Evolutionary conservation across 2,888 invertebrate species (phyloP).

Genomic region (Eremobia ochroleuca): DNA sequence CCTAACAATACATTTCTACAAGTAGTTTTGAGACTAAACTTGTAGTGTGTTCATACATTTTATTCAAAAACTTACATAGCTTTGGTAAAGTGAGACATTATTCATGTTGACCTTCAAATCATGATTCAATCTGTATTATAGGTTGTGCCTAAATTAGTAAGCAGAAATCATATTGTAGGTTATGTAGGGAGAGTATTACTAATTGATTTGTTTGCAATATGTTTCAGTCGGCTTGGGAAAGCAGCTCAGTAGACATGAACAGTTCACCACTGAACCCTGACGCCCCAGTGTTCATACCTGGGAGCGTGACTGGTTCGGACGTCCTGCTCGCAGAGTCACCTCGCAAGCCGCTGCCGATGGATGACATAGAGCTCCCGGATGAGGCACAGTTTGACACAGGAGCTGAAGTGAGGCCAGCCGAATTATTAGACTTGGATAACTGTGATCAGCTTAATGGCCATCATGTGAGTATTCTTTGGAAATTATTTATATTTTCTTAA

Average conservation of each 20-base stretch:
- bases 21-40: background rate
- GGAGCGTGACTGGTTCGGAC: slow-evolving; percentile 88
- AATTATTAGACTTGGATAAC: slow-evolving; percentile 89
- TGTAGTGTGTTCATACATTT: background rate
- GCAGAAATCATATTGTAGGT: slow-evolving; percentile 33
- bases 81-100: slow-evolving; percentile 19
- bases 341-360: slow-evolving; percentile 92
- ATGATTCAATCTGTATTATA: slow-evolving; percentile 59
- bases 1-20: slow-evolving; percentile 6
- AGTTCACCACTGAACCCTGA: slow-evolving; percentile 96
- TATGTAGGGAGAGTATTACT: slow-evolving; percentile 31
- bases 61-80: slow-evolving; percentile 15
- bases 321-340: slow-evolving; percentile 93
- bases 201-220: slow-evolving; percentile 28
- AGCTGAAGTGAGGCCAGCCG: slow-evolving; percentile 92
- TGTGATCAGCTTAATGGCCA: slow-evolving; percentile 91
- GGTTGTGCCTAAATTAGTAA: slow-evolving; percentile 44
- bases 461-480: slow-evolving; percentile 81
- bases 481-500: background rate
- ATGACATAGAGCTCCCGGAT: slow-evolving; percentile 92
- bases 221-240: slow-evolving; percentile 89
- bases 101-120: slow-evolving; percentile 49
- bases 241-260: slow-evolving; percentile 92
- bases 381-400: slow-evolving; percentile 92
- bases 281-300: slow-evolving; percentile 96